Conservation (phyloP, 1,140 invertebrate genomes). For the Drosophila punjabiensis region DNA sequence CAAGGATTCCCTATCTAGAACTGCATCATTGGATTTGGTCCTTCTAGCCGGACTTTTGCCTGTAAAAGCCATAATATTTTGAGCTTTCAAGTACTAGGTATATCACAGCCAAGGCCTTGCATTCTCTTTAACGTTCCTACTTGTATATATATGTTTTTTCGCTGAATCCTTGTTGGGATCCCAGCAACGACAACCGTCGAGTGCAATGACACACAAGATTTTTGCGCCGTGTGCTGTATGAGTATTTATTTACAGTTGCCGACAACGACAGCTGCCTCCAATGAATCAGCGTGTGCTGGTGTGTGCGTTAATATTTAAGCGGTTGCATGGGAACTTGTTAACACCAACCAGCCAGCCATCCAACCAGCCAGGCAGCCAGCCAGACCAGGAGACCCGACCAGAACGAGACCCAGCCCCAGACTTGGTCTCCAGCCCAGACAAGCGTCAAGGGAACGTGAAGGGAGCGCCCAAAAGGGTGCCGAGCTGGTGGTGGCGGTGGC, state of each 20-base stretch:
- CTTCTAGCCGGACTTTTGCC: neutral
- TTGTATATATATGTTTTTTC: neutral
- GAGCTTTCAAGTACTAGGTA: neutral
- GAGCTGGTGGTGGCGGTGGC: neutral
- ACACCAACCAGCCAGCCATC: conserved; percentile 61
- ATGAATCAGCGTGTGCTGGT: conserved; percentile 37
- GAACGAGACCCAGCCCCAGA: conserved; percentile 32
- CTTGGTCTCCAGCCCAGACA: conserved; percentile 44
- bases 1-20: no score
- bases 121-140: neutral
- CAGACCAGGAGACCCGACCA: conserved; percentile 30
- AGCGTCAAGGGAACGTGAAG: conserved; percentile 47
- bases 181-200: conserved; percentile 51
- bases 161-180: conserved; percentile 14
- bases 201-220: conserved; percentile 82
- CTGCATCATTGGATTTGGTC: no score
- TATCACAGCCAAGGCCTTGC: neutral
- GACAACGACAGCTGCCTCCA: conserved; percentile 50
- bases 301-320: conserved; percentile 81
- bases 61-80: neutral
- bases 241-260: conserved; percentile 83
- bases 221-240: conserved; percentile 70
- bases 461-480: conserved; percentile 10
- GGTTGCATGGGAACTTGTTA: conserved; percentile 82
- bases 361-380: conserved; percentile 12